A percentile compares a stretch with the other conserved stretches of the same genome.
Conservation (phyloP, 2,888 invertebrate genomes). For the Tenthredo notha region DNA sequence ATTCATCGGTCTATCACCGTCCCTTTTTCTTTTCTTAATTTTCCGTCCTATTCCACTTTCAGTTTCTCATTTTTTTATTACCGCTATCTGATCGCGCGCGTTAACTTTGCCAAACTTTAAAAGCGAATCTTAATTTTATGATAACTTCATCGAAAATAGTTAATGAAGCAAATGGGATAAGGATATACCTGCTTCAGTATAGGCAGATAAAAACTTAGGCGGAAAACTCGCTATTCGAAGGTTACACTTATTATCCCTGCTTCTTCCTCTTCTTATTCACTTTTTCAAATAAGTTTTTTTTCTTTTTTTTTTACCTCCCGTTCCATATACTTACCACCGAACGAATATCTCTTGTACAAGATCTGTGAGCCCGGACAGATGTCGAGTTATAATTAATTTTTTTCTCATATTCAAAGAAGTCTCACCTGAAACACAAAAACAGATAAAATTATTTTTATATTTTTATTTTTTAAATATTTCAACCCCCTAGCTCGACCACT, state of each 20-base stretch:
- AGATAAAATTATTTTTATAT: no score
- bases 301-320: background rate
- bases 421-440: slow-evolving; percentile 42
- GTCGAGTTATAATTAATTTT: background rate
- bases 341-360: background rate
- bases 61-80: background rate
- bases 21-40: background rate
- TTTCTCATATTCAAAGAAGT: background rate
- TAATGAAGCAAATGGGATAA: slow-evolving; percentile 27
- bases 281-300: background rate
- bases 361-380: background rate
- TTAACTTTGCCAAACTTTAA: slow-evolving; percentile 8
- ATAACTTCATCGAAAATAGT: slow-evolving; percentile 25
- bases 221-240: background rate
- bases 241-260: background rate
- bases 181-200: background rate
- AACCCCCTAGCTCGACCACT: background rate
- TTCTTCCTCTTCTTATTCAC: background rate
- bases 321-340: background rate
- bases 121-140: slow-evolving; percentile 24
- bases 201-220: background rate
- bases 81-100: background rate
- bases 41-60: background rate
- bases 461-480: background rate
- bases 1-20: background rate